A percentile compares a stretch with the other conserved stretches of the same genome.
These are phyloP conservation scores for Nesidiocoris tenuis DNA, from an alignment of 2,888 invertebrate species.

Conservation along the genomic window DNA sequence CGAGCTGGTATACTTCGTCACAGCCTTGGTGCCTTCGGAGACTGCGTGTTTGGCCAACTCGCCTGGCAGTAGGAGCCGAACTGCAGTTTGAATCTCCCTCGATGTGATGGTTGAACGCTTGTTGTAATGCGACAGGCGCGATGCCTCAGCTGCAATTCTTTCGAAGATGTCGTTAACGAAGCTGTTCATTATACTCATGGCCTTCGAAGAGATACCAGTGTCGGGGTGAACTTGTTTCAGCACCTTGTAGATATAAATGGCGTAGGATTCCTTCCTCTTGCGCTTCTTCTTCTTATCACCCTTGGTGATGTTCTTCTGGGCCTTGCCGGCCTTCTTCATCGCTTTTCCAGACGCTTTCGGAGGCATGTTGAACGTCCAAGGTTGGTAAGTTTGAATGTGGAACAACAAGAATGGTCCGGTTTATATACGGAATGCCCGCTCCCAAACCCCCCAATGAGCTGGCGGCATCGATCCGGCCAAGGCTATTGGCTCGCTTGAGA, in stretches of 20 bases:
- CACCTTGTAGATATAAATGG: conserved; percentile 63
- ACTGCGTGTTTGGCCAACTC: too few relatives aligned
- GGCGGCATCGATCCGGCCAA: too few relatives aligned
- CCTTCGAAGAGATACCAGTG: conserved; percentile 67
- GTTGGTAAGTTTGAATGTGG: too few relatives aligned
- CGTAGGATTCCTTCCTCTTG: conserved; percentile 62
- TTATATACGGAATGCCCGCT: too few relatives aligned
- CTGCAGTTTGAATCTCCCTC: conserved; percentile 71
- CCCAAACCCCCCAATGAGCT: too few relatives aligned
- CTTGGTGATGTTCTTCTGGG: conserved; percentile 61
- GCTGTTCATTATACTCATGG: conserved; percentile 73
- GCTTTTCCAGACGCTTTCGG: conserved; percentile 52
- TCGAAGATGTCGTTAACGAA: conserved; percentile 75
- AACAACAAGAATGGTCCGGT: too few relatives aligned
- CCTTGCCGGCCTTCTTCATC: conserved; percentile 60
- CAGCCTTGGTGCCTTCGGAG: too few relatives aligned
- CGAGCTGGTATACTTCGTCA: too few relatives aligned
- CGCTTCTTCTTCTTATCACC: conserved; percentile 60
- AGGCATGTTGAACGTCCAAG: too few relatives aligned
- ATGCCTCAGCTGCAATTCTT: conserved; percentile 67
- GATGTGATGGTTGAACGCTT: conserved; percentile 66
- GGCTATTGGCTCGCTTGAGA: too few relatives aligned
- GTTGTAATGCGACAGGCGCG: conserved; percentile 63
- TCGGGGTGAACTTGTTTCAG: conserved; percentile 64
- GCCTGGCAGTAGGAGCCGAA: too few relatives aligned